Percentiles rank a stretch among this genome's conserved stretches.
Evolutionary conservation across 2,888 invertebrate genomes (phyloP).

Genomic region (Volucella zonaria): DNA sequence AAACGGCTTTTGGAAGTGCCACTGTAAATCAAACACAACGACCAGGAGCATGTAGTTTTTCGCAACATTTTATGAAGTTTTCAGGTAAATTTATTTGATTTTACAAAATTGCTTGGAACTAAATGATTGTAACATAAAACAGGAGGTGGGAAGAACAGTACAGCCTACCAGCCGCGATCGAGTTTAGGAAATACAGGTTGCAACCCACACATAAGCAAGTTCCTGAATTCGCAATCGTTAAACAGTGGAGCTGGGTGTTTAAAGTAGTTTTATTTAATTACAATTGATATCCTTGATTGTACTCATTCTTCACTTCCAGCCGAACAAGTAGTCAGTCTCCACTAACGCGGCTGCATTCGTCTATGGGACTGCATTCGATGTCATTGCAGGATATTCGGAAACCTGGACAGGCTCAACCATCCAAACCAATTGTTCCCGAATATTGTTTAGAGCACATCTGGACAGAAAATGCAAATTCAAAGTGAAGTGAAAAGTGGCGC

Average conservation of each 20-base stretch:
- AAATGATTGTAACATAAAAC: not conserved
- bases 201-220: slow-evolving; percentile 77
- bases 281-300: not conserved
- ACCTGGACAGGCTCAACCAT: slow-evolving; percentile 83
- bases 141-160: slow-evolving; percentile 77
- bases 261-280: slow-evolving; percentile 76
- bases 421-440: slow-evolving; percentile 90
- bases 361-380: slow-evolving; percentile 79
- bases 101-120: not conserved
- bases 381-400: slow-evolving; percentile 83
- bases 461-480: slow-evolving; percentile 87
- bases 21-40: slow-evolving; percentile 75
- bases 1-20: slow-evolving; percentile 78
- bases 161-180: slow-evolving; percentile 77
- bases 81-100: slow-evolving; percentile 72
- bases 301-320: slow-evolving; percentile 73
- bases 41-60: slow-evolving; percentile 76
- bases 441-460: slow-evolving; percentile 95
- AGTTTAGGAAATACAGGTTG: slow-evolving; percentile 75
- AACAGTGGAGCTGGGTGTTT: slow-evolving; percentile 78
- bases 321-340: slow-evolving; percentile 80
- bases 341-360: slow-evolving; percentile 80
- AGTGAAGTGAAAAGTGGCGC: slow-evolving; percentile 79
- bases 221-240: slow-evolving; percentile 78
- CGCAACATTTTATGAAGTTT: slow-evolving; percentile 78